phyloP scores from a whole-genome alignment of 2,888 invertebrate species.

The Cordilura impudica region DNA sequence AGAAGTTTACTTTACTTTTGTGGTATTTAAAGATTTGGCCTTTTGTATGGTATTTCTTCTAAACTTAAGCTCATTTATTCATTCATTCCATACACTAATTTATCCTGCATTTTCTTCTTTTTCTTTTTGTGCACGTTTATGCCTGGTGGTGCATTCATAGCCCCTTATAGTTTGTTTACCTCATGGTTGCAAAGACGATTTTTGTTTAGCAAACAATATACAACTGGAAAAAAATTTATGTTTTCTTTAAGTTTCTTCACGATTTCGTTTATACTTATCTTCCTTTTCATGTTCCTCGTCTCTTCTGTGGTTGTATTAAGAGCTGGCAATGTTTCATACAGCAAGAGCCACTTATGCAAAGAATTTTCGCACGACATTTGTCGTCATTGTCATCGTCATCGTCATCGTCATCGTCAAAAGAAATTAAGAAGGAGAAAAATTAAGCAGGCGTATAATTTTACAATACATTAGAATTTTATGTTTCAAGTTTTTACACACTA shows the following conservation, averaged over 20 bases:
- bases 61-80: slow-evolving; percentile 8
- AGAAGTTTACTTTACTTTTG: no score
- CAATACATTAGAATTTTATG: background rate
- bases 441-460: slow-evolving; percentile 15
- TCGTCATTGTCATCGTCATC: slow-evolving; percentile 21
- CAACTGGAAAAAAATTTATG: background rate
- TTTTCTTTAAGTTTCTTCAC: slow-evolving; percentile 22
- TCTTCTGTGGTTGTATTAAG: slow-evolving; percentile 4
- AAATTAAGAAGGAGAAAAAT: background rate
- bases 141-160: background rate
- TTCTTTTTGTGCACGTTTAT: slow-evolving; percentile 50
- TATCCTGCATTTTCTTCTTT: slow-evolving; percentile 6
- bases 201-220: background rate
- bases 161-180: slow-evolving; percentile 44
- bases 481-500: background rate
- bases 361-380: slow-evolving; percentile 49
- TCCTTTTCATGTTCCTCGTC: slow-evolving; percentile 7
- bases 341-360: slow-evolving; percentile 14
- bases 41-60: background rate
- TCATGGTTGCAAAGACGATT: slow-evolving; percentile 14
- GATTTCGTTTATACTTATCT: background rate
- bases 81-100: slow-evolving; percentile 13
- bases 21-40: background rate
- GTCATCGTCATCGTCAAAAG: background rate
- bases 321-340: slow-evolving; percentile 1